Evolutionary conservation across 92 coral and sea anemone species (phyloP).

Genomic region (Parazoanthus atlanticus): DNA sequence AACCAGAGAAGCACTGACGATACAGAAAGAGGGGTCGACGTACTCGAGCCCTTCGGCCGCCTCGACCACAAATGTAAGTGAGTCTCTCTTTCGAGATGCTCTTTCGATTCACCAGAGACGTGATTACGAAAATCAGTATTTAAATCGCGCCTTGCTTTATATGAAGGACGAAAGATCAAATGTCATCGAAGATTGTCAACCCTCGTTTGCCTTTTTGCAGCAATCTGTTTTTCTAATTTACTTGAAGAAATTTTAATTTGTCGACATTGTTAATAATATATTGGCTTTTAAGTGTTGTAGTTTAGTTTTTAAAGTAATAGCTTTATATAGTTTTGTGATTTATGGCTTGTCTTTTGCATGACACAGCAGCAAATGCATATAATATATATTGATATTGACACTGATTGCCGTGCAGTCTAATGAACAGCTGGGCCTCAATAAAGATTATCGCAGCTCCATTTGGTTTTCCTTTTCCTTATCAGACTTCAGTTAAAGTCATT

Average conservation of each 20-base stretch:
- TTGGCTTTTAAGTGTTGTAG: background rate
- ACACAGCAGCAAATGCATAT: background rate
- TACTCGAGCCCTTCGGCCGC: conserved; percentile 10
- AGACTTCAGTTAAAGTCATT: background rate
- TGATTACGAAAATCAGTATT: background rate
- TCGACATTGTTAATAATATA: conserved; percentile 11
- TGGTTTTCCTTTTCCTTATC: background rate
- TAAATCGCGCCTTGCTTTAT: background rate
- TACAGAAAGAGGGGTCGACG: conserved; percentile 79
- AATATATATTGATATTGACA: background rate
- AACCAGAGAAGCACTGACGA: conserved; percentile 84
- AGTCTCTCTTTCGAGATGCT: background rate
- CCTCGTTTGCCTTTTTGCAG: background rate
- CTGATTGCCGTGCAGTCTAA: background rate
- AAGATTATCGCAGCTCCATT: background rate
- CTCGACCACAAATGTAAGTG: conserved; percentile 23
- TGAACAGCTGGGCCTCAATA: conserved; percentile 4
- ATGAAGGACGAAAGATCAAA: conserved; percentile 13
- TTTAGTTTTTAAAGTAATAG: background rate
- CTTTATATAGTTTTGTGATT: background rate
- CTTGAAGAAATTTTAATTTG: background rate
- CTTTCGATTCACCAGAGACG: background rate
- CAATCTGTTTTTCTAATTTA: conserved; percentile 1
- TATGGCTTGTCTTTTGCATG: background rate
- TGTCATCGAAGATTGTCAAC: background rate